Base-by-base conservation (phyloP, 2,113 vertebrate genomes). In the Mormoops blainvillei region DNA sequence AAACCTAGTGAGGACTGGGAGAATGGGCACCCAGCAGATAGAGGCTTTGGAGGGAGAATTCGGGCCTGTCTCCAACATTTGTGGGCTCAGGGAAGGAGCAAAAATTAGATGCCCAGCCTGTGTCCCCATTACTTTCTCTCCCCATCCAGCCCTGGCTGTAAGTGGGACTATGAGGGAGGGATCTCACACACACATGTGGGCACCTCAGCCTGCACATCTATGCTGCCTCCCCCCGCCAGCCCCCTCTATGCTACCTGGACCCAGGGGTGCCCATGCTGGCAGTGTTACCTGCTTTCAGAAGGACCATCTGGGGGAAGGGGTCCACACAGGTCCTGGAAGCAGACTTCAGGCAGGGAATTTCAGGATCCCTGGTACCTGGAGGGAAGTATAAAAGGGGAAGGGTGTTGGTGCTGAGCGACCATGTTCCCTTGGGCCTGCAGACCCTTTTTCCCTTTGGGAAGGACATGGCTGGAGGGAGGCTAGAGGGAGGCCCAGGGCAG, bases 191-290 rank as follows among this genome's bases (percentile, higher is more conserved):
- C 14, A 36, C 18, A 33, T 26, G 15, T 26, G 38, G 31, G 33
- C 5, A n/a, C 16, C 7, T 15, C 11, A 63, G 24, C 15, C 26
- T 65, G 43, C 15, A 52, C 45, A 9, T 36, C 20, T 83, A 10
- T 61, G 52, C 36, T 28, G 13, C 52, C 61, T 65, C 50, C 11
- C 24, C 14, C 13, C 28, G 1, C 24, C 38, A 80, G 19, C 31
- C 83, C n/a, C 5, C 31, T 84, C 15, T 50, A 16, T 22, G 38
- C 19, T 48, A 14, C 43, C 28, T 45, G 26, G 81, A 19, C 3
- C 16, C 3, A 7, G 7, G 38, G 38, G 48, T 58, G 8, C 8
- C 5, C 33, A 11, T 0, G 0, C 1, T 45, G 48, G 48, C 9
- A 22, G 1, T 33, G 33, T 19, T 54, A 18, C 36, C 28, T 90